Evolutionary conservation across 2,797 vertebrate species (phyloP).

Genomic region (Falco naumanni): DNA sequence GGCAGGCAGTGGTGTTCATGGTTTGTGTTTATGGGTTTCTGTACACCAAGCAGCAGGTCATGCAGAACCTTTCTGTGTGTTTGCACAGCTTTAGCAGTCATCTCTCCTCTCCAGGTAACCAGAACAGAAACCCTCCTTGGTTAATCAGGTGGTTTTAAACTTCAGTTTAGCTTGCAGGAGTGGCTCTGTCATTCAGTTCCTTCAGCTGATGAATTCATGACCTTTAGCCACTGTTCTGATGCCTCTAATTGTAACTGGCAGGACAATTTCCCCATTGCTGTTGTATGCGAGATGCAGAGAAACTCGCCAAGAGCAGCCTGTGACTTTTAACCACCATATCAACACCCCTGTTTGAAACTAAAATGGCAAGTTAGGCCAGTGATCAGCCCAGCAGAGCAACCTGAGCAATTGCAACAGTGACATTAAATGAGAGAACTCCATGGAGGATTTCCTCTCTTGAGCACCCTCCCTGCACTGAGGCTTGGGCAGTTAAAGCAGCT

Average conservation of each 20-base stretch:
- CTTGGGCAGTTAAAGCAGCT: background rate
- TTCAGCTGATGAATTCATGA: conserved; percentile 31
- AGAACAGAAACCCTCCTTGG: background rate
- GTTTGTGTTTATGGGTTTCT: background rate
- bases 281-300: background rate
- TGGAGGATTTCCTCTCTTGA: background rate
- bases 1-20: background rate
- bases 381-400: background rate
- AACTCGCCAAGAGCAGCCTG: conserved; percentile 6
- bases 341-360: background rate
- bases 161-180: background rate
- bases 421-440: background rate
- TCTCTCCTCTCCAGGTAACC: background rate
- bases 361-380: background rate
- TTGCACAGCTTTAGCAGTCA: background rate
- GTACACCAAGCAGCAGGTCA: background rate
- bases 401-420: background rate
- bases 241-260: conserved; percentile 35
- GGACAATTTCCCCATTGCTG: conserved; percentile 9
- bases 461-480: background rate
- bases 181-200: background rate
- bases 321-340: background rate
- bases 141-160: conserved; percentile 1
- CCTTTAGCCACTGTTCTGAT: conserved; percentile 13
- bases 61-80: background rate